Evolutionary conservation across 2,797 vertebrate genomes (phyloP), one percentile per base, ranked within the genome.

Genomic region (Denticeps clupeoides): DNA sequence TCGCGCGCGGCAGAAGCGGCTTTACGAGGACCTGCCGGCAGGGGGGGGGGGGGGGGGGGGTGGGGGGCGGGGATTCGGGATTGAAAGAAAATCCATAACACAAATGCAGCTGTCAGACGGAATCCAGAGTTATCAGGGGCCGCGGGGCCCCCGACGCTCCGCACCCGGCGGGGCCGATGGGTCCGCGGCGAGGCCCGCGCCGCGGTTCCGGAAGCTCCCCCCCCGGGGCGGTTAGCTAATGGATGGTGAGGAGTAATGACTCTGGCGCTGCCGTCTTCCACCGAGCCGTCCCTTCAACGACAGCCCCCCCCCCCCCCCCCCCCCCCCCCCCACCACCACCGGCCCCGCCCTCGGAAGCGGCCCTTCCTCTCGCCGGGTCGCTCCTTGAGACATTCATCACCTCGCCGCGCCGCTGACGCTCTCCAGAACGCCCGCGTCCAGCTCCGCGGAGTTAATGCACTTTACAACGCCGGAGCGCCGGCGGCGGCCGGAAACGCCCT

Each of bases 11-110:
- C 35, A 66, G 57, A 73, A 69, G 70, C 68, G 71, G 69, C 70
- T 70, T 79, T 82, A 82, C 80, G 77, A 80, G 78, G 76, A 74
- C 78, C 79, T 80, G 74, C 68, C 61, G 67, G 29, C 19, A 51
- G 49, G 45, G 35, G 44, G 33, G 42, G 33, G 23, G 35, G 50
- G 27, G 61, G 60, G 53, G 63, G 37, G 18, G 16, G n/a, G 47
- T 64, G 55, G 63, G 57, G 68, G 72, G 67, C 72, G 64, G 62
- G 69, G 51, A 72, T 66, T 51, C 4, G 3, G 43, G 70, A 77
- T 64, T 82, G 78, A 85, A 82, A 76, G 80, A 82, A 84, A 84
- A 86, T 85, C 84, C 77, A 86, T 85, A 84, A 81, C 82, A 79
- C 78, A 82, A 84, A 84, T 78, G 83, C 79, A 85, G 81, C 82